Evolutionary conservation across 2,797 vertebrate species (phyloP), one percentile per base, ranked within the genome.

Genomic region (Aselliscus stoliczkanus): DNA sequence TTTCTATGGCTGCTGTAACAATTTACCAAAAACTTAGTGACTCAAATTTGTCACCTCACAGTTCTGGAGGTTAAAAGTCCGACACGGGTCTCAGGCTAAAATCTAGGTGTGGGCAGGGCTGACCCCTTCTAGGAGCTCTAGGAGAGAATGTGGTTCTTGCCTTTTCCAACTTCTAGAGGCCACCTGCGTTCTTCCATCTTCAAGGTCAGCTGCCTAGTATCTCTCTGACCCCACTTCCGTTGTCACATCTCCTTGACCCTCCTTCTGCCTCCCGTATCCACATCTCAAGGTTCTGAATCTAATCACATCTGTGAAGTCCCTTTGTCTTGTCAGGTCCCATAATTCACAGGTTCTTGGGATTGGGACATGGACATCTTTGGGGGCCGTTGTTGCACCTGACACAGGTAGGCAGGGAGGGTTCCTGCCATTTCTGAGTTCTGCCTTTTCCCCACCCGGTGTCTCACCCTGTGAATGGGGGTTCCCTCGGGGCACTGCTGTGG

Each of bases 121-220:
- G 17, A 1, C n/a, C 29, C 58, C 47, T 84, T 14, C 56, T 39
- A 11, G 27, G 8, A 34, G 7, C 79, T 52, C 1, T 0, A 3
- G 50, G 50, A 13, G 13, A 52, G 42, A 29, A 39, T 25, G 54
- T 0, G 3, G 42, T 37, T 2, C 37, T 7, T 37, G 52, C 27
- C 13, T 10, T 5, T 20, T 21, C 52, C 27, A 0, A 27, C 47
- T 50, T 25, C 50, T 21, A 1, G 67, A 65, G 75, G 82, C 47
- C 39, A 0, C 31, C 25, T 29, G 56, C 25, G 2, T 20, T 52
- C 11, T 3, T 15, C 54, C 18, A 2, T 17, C 44, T 34, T 21
- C 50, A 5, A 0, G 39, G 70, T 37, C 42, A 10, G 62, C 37
- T 7, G 31, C 17, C 2, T 1, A 21, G 60, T 13, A 10, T 72